Percentiles rank a stretch among this genome's conserved stretches.
These are phyloP conservation scores for Galago senegalensis DNA, from an alignment of 2,797 vertebrate species.

Conservation along the genomic window DNA sequence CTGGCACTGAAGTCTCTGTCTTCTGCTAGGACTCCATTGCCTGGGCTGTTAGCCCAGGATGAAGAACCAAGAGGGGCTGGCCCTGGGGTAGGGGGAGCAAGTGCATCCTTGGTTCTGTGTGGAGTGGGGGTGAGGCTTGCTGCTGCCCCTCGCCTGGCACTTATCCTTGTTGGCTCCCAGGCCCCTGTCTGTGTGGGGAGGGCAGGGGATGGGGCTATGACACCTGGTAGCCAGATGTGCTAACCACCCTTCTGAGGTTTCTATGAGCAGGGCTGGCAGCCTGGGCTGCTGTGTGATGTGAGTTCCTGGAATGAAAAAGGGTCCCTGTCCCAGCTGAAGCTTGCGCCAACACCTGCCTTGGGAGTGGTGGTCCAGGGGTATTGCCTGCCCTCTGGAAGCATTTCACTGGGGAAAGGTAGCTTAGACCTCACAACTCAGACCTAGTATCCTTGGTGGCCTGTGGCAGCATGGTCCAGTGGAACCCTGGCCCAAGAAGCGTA, in stretches of 20 bases:
- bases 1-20: constrained; percentile 62
- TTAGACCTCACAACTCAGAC: not conserved
- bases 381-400: not conserved
- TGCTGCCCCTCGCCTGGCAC: not conserved
- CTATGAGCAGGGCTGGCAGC: not conserved
- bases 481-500: not conserved
- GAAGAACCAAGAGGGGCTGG: not conserved
- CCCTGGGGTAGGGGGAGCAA: not conserved
- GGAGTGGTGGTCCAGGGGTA: not conserved
- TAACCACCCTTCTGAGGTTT: too few relatives aligned
- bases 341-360: not conserved
- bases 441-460: not conserved
- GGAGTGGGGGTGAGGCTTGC: not conserved
- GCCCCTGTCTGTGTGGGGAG: not conserved
- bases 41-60: not conserved
- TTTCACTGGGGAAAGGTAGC: not conserved
- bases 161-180: not conserved
- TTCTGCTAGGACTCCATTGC: not conserved
- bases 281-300: too few relatives aligned
- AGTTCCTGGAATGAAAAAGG: not conserved
- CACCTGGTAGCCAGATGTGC: not conserved
- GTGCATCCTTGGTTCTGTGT: not conserved
- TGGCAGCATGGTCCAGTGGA: not conserved
- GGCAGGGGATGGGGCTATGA: not conserved
- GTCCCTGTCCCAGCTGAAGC: not conserved